Conservation (phyloP, 1,140 invertebrate genomes). For the Drosophila lini region DNA sequence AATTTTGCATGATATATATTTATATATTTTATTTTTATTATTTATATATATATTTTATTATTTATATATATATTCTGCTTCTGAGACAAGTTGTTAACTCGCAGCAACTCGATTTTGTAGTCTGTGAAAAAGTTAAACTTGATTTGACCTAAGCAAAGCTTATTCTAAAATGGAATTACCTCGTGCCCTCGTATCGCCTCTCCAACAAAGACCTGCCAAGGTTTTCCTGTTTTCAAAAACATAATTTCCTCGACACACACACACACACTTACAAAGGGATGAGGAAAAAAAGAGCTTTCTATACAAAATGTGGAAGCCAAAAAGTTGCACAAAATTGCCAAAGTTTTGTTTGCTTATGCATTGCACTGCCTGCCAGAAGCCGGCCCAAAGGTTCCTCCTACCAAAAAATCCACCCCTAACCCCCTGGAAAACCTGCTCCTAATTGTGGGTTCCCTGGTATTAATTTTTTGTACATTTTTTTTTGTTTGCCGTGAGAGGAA, state of each 20-base stretch:
- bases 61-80: background rate
- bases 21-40: background rate
- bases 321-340: slow-evolving; percentile 74
- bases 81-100: background rate
- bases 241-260: slow-evolving; percentile 52
- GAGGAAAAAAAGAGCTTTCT: slow-evolving; percentile 46
- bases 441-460: slow-evolving; percentile 23
- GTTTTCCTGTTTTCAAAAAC: slow-evolving; percentile 53
- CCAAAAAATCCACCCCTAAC: slow-evolving; percentile 14
- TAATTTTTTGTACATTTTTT: slow-evolving; percentile 5
- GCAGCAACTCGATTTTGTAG: slow-evolving; percentile 6
- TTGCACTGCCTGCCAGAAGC: slow-evolving; percentile 28
- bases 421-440: slow-evolving; percentile 6
- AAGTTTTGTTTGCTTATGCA: slow-evolving; percentile 65
- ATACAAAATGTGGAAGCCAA: slow-evolving; percentile 56
- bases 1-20: no score
- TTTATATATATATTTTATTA: no score
- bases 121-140: slow-evolving; percentile 19
- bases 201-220: slow-evolving; percentile 23
- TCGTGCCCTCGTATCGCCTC: background rate
- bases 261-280: slow-evolving; percentile 27
- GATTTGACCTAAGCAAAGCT: slow-evolving; percentile 41
- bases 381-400: background rate
- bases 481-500: slow-evolving; percentile 12
- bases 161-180: slow-evolving; percentile 40